Evolutionary conservation across 2,888 invertebrate genomes (phyloP).

Genomic region (Hyposoter dolosus): DNA sequence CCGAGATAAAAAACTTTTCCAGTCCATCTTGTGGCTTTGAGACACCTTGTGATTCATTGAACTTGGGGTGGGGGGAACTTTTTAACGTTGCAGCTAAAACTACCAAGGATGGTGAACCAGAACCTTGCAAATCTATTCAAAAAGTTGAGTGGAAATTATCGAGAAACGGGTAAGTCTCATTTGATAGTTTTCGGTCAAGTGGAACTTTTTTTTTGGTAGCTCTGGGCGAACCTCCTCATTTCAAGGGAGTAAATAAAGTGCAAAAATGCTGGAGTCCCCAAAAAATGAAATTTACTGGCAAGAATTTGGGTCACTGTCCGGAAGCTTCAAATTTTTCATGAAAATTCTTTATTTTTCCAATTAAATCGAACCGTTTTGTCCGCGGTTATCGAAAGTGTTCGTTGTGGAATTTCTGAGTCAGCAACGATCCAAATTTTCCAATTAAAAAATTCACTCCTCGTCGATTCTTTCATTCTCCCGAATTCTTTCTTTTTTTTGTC

Average conservation of each 20-base stretch:
- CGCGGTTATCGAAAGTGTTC: background rate
- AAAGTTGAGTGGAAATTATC: constrained; percentile 98
- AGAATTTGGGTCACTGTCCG: background rate
- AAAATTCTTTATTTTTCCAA: background rate
- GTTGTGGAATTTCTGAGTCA: background rate
- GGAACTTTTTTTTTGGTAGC: background rate
- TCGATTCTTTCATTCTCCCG: background rate
- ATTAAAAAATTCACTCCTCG: background rate
- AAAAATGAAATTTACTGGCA: background rate
- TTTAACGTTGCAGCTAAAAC: constrained; percentile 90
- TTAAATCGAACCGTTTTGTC: background rate
- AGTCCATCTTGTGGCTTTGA: constrained; percentile 29
- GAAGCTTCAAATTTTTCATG: background rate
- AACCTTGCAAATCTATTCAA: constrained; percentile 97
- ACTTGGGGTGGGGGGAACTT: constrained; percentile 27
- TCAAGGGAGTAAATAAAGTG: background rate
- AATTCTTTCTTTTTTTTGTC: background rate
- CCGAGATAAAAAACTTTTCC: constrained; percentile 58
- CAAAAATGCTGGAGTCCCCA: background rate
- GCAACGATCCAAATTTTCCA: background rate
- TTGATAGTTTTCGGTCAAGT: background rate
- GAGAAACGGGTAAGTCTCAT: constrained; percentile 90
- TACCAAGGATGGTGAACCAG: constrained; percentile 96
- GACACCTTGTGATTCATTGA: constrained; percentile 68
- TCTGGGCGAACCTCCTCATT: background rate